These are phyloP conservation scores for Myotis myotis DNA, from an alignment of 2,797 vertebrate genomes.

Conservation along the genomic window DNA sequence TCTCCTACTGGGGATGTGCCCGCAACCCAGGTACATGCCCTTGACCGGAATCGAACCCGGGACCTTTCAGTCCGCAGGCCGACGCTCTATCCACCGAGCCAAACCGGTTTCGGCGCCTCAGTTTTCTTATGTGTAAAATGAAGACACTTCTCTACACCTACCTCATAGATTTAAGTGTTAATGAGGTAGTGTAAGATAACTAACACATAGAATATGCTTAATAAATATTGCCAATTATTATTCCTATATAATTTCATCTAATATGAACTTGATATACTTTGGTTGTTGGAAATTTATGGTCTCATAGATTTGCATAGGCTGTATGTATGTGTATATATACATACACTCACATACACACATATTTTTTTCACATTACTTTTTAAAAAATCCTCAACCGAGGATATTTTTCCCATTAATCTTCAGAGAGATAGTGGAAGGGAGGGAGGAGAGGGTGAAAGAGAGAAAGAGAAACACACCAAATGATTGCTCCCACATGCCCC, in stretches of 20 bases:
- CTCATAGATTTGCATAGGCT: neutral
- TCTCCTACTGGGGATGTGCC: too few relatives aligned
- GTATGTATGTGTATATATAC: neutral
- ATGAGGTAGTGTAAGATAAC: neutral
- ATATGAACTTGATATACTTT: neutral
- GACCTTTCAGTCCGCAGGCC: too few relatives aligned
- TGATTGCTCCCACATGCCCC: too few relatives aligned
- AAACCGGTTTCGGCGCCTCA: too few relatives aligned
- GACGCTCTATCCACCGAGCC: too few relatives aligned
- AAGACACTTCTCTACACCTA: neutral
- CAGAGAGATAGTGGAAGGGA: too few relatives aligned
- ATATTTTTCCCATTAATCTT: too few relatives aligned
- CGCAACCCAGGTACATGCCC: too few relatives aligned
- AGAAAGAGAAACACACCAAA: too few relatives aligned
- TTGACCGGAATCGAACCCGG: too few relatives aligned
- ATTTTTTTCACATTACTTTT: neutral
- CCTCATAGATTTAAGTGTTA: neutral
- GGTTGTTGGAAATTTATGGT: neutral
- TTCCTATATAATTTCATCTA: conserved; percentile 25
- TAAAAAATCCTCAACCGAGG: too few relatives aligned
- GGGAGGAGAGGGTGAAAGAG: too few relatives aligned
- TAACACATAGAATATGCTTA: neutral
- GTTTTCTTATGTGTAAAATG: neutral
- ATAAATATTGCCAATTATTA: neutral
- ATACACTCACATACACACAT: neutral